phyloP scores from a whole-genome alignment of 1,140 invertebrate genomes.

The Drosophila bocki region DNA sequence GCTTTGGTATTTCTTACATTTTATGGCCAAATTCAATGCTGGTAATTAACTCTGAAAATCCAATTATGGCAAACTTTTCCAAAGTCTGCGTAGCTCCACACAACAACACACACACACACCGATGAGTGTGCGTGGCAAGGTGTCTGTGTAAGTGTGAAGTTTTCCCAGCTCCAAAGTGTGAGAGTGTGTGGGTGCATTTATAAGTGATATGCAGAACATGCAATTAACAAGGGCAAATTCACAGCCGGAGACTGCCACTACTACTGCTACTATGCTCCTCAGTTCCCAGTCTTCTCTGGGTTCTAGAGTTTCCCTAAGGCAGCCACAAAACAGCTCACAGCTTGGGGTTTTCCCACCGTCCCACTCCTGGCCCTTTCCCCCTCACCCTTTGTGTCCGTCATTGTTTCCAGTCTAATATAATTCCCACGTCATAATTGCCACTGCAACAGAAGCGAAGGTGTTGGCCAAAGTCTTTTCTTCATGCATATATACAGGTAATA shows the following conservation, averaged over 20 bases:
- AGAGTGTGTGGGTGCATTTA: conserved; percentile 69
- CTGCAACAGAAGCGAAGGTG: conserved; percentile 44
- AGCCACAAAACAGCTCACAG: conserved; percentile 54
- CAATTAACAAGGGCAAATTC: conserved; percentile 84
- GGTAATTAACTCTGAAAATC: conserved; percentile 84
- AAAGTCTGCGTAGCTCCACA: conserved; percentile 51
- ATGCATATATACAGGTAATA: not conserved
- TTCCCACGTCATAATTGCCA: conserved; percentile 82
- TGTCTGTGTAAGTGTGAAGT: conserved; percentile 51
- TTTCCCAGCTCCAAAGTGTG: conserved; percentile 13
- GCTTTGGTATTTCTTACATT: conserved; percentile 64
- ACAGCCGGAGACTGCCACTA: conserved; percentile 38
- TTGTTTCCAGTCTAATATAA: conserved; percentile 83
- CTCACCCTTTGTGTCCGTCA: conserved; percentile 32
- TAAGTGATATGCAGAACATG: conserved; percentile 84
- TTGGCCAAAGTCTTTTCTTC: conserved; percentile 23
- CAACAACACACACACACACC: not conserved
- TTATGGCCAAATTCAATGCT: conserved; percentile 81
- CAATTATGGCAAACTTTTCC: conserved; percentile 83
- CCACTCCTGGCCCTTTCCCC: not conserved
- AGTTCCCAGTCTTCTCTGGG: conserved; percentile 16
- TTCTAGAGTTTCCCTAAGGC: conserved; percentile 62
- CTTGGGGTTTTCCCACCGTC: conserved; percentile 36
- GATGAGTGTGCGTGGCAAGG: conserved; percentile 23
- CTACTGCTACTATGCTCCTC: not conserved